Conservation (phyloP, 2,888 invertebrate species). For the Aphidius colemani region DNA sequence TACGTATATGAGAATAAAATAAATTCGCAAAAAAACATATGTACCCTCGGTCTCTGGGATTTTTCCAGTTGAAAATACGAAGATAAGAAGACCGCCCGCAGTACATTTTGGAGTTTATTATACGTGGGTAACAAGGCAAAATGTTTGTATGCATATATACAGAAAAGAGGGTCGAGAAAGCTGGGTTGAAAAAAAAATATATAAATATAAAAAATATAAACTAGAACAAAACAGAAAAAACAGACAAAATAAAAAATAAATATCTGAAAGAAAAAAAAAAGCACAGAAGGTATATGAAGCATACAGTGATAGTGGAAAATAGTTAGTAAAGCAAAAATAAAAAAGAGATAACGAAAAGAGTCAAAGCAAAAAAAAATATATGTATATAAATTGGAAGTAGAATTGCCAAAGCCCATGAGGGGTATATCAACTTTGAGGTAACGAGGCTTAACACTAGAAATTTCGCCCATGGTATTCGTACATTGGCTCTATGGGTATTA, state of each 20-base stretch:
- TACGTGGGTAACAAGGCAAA: constrained; percentile 28
- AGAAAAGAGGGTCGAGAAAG: constrained; percentile 8
- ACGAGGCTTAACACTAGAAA: too few relatives aligned
- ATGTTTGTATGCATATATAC: constrained; percentile 25
- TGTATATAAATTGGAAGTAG: too few relatives aligned
- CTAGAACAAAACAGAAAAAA: not conserved
- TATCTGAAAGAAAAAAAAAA: not conserved
- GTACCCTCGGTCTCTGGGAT: constrained; percentile 6
- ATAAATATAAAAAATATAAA: not conserved
- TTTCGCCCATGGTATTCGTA: too few relatives aligned
- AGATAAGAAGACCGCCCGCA: constrained; percentile 26
- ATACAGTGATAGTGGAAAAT: too few relatives aligned
- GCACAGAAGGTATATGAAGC: too few relatives aligned
- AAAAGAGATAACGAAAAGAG: not conserved
- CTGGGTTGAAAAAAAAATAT: not conserved
- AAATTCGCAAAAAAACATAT: not conserved
- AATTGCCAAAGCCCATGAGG: too few relatives aligned
- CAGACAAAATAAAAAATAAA: too few relatives aligned
- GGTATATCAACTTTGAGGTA: too few relatives aligned
- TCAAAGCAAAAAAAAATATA: too few relatives aligned
- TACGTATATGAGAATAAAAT: not conserved
- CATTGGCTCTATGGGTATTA: too few relatives aligned
- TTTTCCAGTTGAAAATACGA: constrained; percentile 22
- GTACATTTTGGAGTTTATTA: constrained; percentile 29
- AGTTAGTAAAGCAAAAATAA: not conserved